Base-by-base conservation (phyloP, 2,888 invertebrate species). In the Furcula furcula region DNA sequence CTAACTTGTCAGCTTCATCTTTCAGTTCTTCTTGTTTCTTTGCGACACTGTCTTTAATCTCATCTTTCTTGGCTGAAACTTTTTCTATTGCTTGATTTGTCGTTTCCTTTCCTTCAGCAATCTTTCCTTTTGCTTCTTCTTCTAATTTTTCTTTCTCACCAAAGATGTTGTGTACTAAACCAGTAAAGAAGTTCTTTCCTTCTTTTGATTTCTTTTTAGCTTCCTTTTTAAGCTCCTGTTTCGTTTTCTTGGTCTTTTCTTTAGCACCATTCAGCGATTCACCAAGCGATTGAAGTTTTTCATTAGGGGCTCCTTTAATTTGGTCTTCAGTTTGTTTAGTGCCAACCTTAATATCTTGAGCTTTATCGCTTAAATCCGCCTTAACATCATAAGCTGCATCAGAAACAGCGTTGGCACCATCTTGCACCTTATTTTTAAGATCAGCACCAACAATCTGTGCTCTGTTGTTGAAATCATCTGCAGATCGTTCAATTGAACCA, bases 141-240 rank as follows among this genome's bases (percentile, higher is more conserved):
- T 88, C 87, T 4, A 85, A 51, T 58, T 87, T 87, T 11, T 88
- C 88, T 53, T 87, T 89, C 34, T 85, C 84, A 4, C 86, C 85
- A 33, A 85, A 85, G 19, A 89, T 82, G 34, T 84, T 87, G 3
- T 82, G 78, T 1, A 87, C 85, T 21, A 89, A 54, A 10, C 88
- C 87, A 6, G 84, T 75, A 21, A 88, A 78, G 51, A 88, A 88
- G 47, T 69, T 78, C 40, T 88, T 87, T 2, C 87, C 78, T 63
- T 87, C 83, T 51, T 87, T 87, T 9, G 79, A 72, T 38, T 86
- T 86, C 56, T 87, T 84, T 46, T 86, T 84, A 1, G 69, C 70
- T 41, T 79, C 71, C 23, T 76, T 72, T 44, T 76, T 68, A 18
- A 65, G 60, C 35, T 76, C 69, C 19, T 77, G 71, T 42, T 78